phyloP scores from a whole-genome alignment of 2,888 invertebrate species.

The Hoplodrina blanda region DNA sequence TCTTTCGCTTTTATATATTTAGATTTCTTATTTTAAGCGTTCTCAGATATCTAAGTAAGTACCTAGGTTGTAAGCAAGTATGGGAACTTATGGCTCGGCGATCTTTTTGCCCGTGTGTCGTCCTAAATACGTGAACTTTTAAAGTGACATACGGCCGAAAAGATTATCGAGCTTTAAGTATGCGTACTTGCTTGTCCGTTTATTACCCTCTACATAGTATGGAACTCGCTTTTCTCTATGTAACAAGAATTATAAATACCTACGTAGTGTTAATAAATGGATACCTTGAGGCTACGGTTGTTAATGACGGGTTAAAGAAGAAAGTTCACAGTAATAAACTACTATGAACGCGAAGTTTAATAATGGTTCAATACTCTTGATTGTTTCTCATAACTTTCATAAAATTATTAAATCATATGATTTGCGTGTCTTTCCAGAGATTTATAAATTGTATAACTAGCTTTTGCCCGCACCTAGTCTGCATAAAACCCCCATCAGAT shows the following conservation, averaged over 20 bases:
- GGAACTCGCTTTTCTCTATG: slow-evolving; percentile 2
- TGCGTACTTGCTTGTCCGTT: no score
- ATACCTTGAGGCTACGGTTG: slow-evolving; percentile 10
- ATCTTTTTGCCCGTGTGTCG: no score
- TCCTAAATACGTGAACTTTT: no score
- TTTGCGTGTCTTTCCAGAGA: slow-evolving; percentile 4
- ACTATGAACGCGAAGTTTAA: slow-evolving; percentile 17
- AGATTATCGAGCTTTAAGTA: no score
- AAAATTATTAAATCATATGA: slow-evolving; percentile 3
- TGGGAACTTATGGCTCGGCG: no score
- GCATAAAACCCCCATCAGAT: no score
- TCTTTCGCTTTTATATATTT: no score
- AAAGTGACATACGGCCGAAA: no score
- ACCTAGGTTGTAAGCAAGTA: no score
- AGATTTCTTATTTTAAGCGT: no score
- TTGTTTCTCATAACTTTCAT: slow-evolving; percentile 45
- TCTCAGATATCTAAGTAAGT: no score
- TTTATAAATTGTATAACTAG: slow-evolving; percentile 2
- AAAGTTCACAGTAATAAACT: slow-evolving; percentile 35
- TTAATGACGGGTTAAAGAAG: slow-evolving; percentile 37
- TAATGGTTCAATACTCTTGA: slow-evolving; percentile 23
- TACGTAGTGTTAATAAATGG: slow-evolving; percentile 22
- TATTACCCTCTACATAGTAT: background rate
- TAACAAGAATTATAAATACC: slow-evolving; percentile 10
- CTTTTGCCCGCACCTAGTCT: no score